phyloP scores from a whole-genome alignment of 2,113 vertebrate genomes.

The Catharus minimus region DNA sequence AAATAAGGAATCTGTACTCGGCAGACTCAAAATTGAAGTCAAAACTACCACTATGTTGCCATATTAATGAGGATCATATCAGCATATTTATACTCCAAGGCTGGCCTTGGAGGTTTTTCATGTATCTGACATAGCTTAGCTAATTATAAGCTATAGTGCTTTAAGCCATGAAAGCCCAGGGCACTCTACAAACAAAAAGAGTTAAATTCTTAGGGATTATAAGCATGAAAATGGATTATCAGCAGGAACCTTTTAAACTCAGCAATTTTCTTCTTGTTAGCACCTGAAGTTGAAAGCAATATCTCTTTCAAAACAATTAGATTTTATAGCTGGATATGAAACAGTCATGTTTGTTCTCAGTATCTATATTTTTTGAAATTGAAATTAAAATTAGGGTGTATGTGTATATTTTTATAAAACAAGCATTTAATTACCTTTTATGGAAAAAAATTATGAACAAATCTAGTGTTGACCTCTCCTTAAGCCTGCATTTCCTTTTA shows the following conservation, averaged over 20 bases:
- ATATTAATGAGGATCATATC: neutral
- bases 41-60: neutral
- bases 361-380: neutral
- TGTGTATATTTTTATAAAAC: neutral
- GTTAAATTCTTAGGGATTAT: slow-evolving; percentile 15
- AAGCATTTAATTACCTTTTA: neutral
- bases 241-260: neutral
- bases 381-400: neutral
- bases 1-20: neutral
- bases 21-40: neutral
- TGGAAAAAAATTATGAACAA: neutral
- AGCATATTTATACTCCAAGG: neutral
- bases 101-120: neutral
- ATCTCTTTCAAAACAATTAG: neutral
- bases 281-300: neutral
- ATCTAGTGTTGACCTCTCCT: neutral
- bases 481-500: neutral
- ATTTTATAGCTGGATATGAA: neutral
- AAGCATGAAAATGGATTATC: slow-evolving; percentile 10
- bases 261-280: neutral
- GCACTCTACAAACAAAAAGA: neutral
- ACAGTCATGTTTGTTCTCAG: neutral
- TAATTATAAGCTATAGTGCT: slow-evolving; percentile 20
- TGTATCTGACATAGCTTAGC: neutral
- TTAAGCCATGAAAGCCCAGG: slow-evolving; percentile 3